These are phyloP conservation scores for Phalera bucephala DNA, from an alignment of 2,888 invertebrate genomes.

Conservation along the genomic window DNA sequence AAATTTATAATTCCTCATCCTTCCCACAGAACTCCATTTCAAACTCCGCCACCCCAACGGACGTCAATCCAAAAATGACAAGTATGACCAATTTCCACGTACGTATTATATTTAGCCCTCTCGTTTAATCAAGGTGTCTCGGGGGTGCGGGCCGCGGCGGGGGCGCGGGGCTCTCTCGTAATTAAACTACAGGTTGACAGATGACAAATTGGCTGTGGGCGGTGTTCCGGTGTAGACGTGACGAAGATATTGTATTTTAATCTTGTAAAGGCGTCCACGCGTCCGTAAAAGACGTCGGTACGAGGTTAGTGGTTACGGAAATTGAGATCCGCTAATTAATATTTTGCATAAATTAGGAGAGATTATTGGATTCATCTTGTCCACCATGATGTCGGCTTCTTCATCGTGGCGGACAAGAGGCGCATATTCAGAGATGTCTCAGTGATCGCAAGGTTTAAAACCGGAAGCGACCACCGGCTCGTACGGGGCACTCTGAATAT, in stretches of 20 bases:
- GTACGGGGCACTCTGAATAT: too few relatives aligned
- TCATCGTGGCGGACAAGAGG: too few relatives aligned
- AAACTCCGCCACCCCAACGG: constrained; percentile 5
- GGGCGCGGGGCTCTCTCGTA: constrained; percentile 37
- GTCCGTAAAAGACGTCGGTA: constrained; percentile 3
- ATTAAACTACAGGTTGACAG: constrained; percentile 76
- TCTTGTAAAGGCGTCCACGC: constrained; percentile 23
- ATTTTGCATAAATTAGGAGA: neutral
- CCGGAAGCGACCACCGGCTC: too few relatives aligned
- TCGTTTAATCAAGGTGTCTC: constrained; percentile 73
- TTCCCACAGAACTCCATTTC: too few relatives aligned
- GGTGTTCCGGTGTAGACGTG: constrained; percentile 27
- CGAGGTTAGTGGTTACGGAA: neutral
- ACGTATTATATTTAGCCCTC: constrained; percentile 51
- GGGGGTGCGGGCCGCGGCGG: constrained; percentile 19
- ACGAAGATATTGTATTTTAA: constrained; percentile 42
- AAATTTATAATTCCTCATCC: too few relatives aligned
- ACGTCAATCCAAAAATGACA: constrained; percentile 50
- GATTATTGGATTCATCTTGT: too few relatives aligned
- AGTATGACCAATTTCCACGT: constrained; percentile 46
- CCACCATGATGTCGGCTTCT: too few relatives aligned
- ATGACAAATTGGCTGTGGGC: constrained; percentile 66
- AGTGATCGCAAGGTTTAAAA: too few relatives aligned
- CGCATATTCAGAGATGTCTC: too few relatives aligned
- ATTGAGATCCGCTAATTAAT: neutral